Conservation (phyloP, 2,113 vertebrate genomes). For the Gadus chalcogrammus region DNA sequence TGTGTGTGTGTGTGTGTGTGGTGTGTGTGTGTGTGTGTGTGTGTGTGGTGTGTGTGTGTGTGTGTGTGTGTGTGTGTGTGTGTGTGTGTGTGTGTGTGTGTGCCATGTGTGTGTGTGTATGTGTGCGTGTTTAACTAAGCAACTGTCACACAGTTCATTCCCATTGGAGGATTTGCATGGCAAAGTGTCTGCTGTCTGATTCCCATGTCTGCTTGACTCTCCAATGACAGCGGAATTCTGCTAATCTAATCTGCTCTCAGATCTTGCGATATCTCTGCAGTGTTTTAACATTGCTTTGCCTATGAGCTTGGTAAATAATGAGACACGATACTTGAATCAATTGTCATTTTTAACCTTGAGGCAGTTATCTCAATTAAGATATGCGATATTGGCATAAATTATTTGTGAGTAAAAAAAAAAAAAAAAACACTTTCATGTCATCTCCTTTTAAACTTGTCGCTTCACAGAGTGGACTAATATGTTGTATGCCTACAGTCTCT, state of each 20-base stretch:
- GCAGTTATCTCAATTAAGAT: too few species aligned
- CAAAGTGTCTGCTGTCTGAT: constrained; percentile 52
- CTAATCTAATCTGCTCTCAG: constrained; percentile 17
- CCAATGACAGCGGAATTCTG: constrained; percentile 24
- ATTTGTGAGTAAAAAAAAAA: too few species aligned
- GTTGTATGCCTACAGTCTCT: too few species aligned
- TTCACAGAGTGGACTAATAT: too few species aligned
- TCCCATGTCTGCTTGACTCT: constrained; percentile 49
- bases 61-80: constrained; percentile 13
- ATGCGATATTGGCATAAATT: too few species aligned
- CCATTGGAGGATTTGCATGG: constrained; percentile 59
- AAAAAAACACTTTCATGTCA: too few species aligned
- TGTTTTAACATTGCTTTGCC: too few species aligned
- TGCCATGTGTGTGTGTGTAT: not conserved
- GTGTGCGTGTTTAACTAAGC: not conserved
- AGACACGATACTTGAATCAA: too few species aligned
- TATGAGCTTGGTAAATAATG: too few species aligned
- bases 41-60: constrained; percentile 38
- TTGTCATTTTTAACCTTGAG: too few species aligned
- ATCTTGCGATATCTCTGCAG: too few species aligned
- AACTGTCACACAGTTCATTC: constrained; percentile 58
- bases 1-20: constrained; percentile 20
- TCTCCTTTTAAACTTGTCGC: too few species aligned
- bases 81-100: constrained; percentile 27
- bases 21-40: constrained; percentile 1